Base-by-base conservation (phyloP, 2,797 vertebrate species). In the Botia almorhae region DNA sequence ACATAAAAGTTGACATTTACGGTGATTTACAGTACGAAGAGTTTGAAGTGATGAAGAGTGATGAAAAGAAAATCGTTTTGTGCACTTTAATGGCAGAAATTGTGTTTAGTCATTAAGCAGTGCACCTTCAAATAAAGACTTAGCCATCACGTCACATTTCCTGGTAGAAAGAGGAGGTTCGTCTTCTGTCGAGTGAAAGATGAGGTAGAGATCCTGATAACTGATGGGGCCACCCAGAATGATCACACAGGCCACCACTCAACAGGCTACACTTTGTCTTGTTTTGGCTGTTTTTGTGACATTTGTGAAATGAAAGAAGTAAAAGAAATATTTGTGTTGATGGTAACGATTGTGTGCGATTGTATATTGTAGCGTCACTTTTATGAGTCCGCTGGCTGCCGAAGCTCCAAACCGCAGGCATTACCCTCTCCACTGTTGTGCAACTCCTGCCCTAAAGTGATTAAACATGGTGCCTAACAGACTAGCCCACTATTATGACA, bases 381-480 rank as follows among this genome's bases (percentile, higher is more conserved):
- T 90, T 88, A 92, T 79, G 78, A 91, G 88, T 83, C 86, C 86
- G 73, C 92, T 94, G 82, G 74, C 90, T 85, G 93, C 94, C 81
- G 89, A 91, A 87, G 90, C 88, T 95, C 92, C 90, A 93, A 95
- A 94, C 93, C 94, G 93, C 94, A 95, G 89, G 91, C 93, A 94
- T 95, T 94, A 96, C 93, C 89, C 92, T 88, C 88, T 91, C 87
- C 87, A 94, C 94, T 95, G 92, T 94, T 95, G 93, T 94, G 94
- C 94, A 94, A 93, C 93, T 94, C 92, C 85, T 92, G 89, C 92
- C 91, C 94, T 93, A 88, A 92, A 89, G 91, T 88, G 89, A 92
- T 93, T 94, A 95, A 92, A 90, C 89, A 85, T 92, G 93, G 94
- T 96, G 94, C 93, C 95, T 95, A 92, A 93, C 89, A 94, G 95